A percentile compares a stretch with the other conserved stretches of the same genome.
Evolutionary conservation across 2,113 vertebrate genomes (phyloP).

Genomic region (Bos javanicus): DNA sequence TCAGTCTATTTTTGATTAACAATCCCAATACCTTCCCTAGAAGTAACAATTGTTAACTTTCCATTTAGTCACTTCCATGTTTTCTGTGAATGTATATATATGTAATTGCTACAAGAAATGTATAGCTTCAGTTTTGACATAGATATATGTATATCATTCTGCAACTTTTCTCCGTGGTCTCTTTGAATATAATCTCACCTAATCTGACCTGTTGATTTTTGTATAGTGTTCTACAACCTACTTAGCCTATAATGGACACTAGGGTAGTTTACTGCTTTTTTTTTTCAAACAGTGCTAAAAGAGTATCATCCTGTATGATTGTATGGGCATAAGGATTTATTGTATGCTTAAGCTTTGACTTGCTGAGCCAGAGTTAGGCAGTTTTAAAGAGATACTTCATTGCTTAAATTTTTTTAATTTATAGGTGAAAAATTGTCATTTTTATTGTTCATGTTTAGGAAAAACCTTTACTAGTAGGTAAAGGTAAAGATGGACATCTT

Average conservation of each 20-base stretch:
- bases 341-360: not conserved
- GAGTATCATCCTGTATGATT: not conserved
- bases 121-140: not conserved
- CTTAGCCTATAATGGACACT: not conserved
- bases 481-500: not conserved
- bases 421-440: not conserved
- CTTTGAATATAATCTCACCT: not conserved
- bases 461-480: not conserved
- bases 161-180: not conserved
- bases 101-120: not conserved
- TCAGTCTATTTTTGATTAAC: not conserved
- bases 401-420: not conserved
- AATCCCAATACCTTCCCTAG: not conserved
- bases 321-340: not conserved
- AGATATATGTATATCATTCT: not conserved
- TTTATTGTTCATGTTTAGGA: not conserved
- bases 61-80: not conserved
- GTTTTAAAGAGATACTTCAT: constrained; percentile 13
- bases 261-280: not conserved
- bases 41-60: not conserved
- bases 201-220: not conserved
- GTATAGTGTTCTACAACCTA: not conserved
- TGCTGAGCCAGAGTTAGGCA: not conserved
- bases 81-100: not conserved
- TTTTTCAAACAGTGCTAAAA: not conserved